Evolutionary conservation across 2,113 vertebrate genomes (phyloP).

Genomic region (Rhodinocichla rosea): DNA sequence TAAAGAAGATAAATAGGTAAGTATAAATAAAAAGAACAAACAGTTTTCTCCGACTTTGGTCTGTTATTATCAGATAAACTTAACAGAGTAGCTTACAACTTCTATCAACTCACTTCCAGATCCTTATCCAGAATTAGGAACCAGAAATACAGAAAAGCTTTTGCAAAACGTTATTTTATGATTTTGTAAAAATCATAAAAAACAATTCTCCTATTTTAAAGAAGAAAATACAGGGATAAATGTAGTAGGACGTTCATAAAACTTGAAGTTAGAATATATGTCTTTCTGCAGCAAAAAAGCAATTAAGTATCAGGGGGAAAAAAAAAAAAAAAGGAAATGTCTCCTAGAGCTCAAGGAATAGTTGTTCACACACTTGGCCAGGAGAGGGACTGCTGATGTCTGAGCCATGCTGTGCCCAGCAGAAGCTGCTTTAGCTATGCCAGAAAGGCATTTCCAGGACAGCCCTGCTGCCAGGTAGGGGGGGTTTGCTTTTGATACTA

Average conservation of each 20-base stretch:
- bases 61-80: neutral
- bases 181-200: neutral
- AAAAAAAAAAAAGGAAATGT: neutral
- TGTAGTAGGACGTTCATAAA: neutral
- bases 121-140: neutral
- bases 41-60: neutral
- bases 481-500: neutral
- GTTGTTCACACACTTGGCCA: constrained; percentile 27
- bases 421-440: neutral
- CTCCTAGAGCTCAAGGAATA: neutral
- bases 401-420: neutral
- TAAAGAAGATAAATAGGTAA: neutral
- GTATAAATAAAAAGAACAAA: neutral
- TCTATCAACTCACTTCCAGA: neutral
- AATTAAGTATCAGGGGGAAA: accelerated
- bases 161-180: neutral
- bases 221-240: neutral
- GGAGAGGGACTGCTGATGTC: constrained; percentile 50
- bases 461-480: neutral
- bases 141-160: neutral
- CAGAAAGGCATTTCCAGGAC: neutral
- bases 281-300: neutral
- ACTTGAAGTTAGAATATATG: neutral
- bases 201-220: neutral
- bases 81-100: neutral